Percentiles rank a stretch among this genome's conserved stretches.
These are phyloP conservation scores for Sphenopsis melanotis DNA, from an alignment of 2,797 vertebrate genomes.

Conservation along the genomic window DNA sequence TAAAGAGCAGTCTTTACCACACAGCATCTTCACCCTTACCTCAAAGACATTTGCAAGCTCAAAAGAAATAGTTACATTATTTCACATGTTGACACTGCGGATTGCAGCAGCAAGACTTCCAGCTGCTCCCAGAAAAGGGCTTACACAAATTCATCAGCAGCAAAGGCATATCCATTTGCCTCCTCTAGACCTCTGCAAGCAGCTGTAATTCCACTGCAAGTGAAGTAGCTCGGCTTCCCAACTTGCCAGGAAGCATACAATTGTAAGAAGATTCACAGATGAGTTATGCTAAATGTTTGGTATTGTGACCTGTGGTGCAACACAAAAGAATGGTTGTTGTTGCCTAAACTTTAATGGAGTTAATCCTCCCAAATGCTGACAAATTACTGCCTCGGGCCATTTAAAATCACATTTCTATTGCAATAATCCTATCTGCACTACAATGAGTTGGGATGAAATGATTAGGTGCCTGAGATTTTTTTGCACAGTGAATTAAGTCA, in stretches of 20 bases:
- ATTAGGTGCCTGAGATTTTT: conserved; percentile 69
- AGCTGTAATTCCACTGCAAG: not conserved
- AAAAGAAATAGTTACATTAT: not conserved
- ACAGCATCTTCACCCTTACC: not conserved
- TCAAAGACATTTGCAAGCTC: not conserved
- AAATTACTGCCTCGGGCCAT: conserved; percentile 66
- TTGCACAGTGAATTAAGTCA: conserved; percentile 70
- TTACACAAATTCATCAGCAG: not conserved
- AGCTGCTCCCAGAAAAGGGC: not conserved
- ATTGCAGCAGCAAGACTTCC: not conserved
- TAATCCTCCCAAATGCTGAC: conserved; percentile 75
- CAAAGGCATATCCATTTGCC: not conserved
- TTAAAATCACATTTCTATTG: conserved; percentile 75
- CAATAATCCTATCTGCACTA: conserved; percentile 73
- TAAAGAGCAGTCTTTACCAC: not conserved
- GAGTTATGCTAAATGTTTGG: conserved; percentile 36
- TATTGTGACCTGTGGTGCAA: conserved; percentile 35
- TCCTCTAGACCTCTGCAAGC: not conserved
- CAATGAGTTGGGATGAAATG: conserved; percentile 58
- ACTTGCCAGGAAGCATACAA: not conserved
- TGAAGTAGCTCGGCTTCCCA: not conserved
- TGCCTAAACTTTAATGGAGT: conserved; percentile 64
- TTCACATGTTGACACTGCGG: not conserved
- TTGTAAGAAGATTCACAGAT: not conserved
- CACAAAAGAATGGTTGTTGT: conserved; percentile 49